These are phyloP conservation scores for Epinotia brunnichana DNA, from an alignment of 2,888 invertebrate species.

Conservation along the genomic window DNA sequence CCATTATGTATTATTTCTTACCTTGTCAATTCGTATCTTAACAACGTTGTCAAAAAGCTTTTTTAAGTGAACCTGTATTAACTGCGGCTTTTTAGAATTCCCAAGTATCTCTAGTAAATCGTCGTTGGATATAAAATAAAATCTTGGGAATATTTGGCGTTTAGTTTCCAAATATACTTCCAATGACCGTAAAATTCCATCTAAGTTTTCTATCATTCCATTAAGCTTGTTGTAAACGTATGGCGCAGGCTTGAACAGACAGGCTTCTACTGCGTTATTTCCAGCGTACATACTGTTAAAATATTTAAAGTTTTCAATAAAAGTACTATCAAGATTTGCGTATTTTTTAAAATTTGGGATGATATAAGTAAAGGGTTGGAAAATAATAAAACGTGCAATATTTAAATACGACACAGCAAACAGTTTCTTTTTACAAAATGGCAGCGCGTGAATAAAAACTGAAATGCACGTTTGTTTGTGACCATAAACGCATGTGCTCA, in stretches of 20 bases:
- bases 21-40: conserved; percentile 87
- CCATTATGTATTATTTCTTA: conserved; percentile 57
- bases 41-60: conserved; percentile 95
- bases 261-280: conserved; percentile 85
- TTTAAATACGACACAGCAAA: no score
- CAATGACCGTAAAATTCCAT: conserved; percentile 91
- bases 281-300: conserved; percentile 77
- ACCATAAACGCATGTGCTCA: no score
- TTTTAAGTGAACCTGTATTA: conserved; percentile 93
- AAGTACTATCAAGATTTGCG: no score
- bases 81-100: conserved; percentile 91
- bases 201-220: conserved; percentile 89
- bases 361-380: no score
- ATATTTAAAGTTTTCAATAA: not conserved
- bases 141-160: conserved; percentile 92
- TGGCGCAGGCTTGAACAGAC: conserved; percentile 84
- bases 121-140: conserved; percentile 86
- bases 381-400: no score
- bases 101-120: conserved; percentile 93
- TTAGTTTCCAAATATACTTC: conserved; percentile 95
- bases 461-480: no score
- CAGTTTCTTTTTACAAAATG: no score
- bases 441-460: no score
- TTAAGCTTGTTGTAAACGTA: conserved; percentile 87
- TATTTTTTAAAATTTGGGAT: no score